Evolutionary conservation across 35 echinoderm and acorn worm genomes (phyloP).

Genomic region (Apostichopus japonicus): DNA sequence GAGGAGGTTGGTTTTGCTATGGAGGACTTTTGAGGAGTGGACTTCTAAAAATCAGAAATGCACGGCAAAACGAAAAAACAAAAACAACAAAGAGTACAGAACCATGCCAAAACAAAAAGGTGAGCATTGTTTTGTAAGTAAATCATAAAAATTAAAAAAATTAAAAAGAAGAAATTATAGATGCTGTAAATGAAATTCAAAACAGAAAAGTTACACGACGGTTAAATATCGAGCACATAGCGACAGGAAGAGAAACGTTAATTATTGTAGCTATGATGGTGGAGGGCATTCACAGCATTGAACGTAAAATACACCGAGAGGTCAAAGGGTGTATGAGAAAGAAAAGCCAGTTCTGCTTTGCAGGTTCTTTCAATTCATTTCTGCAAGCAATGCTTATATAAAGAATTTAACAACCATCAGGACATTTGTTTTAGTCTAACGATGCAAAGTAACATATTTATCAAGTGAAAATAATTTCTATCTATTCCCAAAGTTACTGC

Average conservation of each 20-base stretch:
- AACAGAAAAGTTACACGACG: not conserved
- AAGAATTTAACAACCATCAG: not conserved
- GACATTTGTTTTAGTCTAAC: not conserved
- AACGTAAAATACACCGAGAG: not conserved
- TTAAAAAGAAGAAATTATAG: not conserved
- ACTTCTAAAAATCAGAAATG: slow-evolving; percentile 20
- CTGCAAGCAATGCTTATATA: not conserved
- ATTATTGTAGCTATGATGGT: not conserved
- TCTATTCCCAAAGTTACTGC: not conserved
- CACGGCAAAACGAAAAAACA: not conserved
- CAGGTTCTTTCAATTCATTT: not conserved
- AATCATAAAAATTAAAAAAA: not conserved
- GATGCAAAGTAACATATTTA: not conserved
- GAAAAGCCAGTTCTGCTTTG: not conserved
- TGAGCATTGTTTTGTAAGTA: slow-evolving; percentile 40
- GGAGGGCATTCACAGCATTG: not conserved
- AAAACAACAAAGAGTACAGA: slow-evolving; percentile 23
- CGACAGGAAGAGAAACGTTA: not conserved
- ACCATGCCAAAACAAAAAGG: slow-evolving; percentile 56
- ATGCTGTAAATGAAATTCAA: not conserved
- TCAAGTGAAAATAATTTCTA: not conserved
- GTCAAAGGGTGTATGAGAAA: not conserved
- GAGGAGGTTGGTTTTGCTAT: slow-evolving; percentile 46
- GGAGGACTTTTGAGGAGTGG: slow-evolving; percentile 51
- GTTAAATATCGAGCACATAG: not conserved